Evolutionary conservation across 2,797 vertebrate genomes (phyloP).

Genomic region (Chaetophractus vellerosus): DNA sequence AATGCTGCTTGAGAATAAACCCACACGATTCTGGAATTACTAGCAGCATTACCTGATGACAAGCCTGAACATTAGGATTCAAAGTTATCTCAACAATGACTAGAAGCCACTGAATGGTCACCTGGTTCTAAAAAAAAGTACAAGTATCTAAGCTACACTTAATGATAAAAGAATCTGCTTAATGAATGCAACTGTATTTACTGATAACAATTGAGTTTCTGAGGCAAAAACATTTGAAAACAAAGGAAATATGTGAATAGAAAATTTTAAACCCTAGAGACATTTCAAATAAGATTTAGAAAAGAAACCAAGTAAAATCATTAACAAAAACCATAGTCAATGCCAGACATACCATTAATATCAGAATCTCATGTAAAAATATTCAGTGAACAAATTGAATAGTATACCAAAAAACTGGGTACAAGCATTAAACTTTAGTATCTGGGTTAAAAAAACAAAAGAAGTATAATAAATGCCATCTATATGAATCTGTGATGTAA

Average conservation of each 20-base stretch:
- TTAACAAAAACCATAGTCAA: conserved; percentile 66
- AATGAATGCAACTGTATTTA: background rate
- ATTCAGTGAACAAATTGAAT: conserved; percentile 39
- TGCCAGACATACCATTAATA: background rate
- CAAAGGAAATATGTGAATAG: conserved; percentile 21
- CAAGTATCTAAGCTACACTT: background rate
- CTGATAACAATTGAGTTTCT: background rate
- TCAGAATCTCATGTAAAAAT: conserved; percentile 57
- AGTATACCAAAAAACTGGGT: conserved; percentile 60
- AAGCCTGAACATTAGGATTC: background rate
- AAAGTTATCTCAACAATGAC: background rate
- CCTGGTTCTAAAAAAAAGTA: background rate
- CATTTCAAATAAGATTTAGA: conserved; percentile 65
- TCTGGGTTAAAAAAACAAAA: conserved; percentile 68
- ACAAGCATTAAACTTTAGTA: conserved; percentile 57
- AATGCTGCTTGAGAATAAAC: conserved; percentile 2
- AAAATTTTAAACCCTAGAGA: conserved; percentile 57
- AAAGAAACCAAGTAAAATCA: conserved; percentile 66
- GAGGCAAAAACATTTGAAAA: conserved; percentile 38
- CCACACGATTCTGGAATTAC: conserved; percentile 4
- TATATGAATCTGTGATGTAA: background rate
- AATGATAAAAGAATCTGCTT: background rate
- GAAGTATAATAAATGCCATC: conserved; percentile 33
- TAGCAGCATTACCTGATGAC: background rate
- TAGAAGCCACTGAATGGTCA: background rate